phyloP scores from a whole-genome alignment of 2,888 invertebrate genomes.

The Baccha elongata region DNA sequence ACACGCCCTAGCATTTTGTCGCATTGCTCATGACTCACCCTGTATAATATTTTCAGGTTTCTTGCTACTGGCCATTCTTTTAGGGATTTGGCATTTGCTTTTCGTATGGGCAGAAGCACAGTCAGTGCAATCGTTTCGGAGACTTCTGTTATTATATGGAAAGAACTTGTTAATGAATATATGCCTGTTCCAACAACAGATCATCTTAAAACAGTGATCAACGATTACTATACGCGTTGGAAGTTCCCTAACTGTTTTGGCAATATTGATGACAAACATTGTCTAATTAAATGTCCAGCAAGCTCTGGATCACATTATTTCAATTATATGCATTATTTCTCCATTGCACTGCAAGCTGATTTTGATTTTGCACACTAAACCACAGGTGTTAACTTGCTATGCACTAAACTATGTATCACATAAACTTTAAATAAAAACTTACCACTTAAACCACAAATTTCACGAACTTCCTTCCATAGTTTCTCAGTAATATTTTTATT shows the following conservation, averaged over 20 bases:
- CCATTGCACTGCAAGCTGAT: constrained; percentile 11
- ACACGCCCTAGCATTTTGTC: too few relatives aligned
- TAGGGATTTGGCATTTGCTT: constrained; percentile 44
- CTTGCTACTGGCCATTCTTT: constrained; percentile 30
- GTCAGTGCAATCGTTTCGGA: constrained; percentile 30
- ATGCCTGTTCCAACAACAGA: constrained; percentile 34
- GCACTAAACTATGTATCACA: too few relatives aligned
- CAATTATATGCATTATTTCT: constrained; percentile 4
- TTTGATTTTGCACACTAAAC: too few relatives aligned
- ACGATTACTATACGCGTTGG: constrained; percentile 36
- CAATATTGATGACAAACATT: constrained; percentile 43
- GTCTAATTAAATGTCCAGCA: constrained; percentile 39
- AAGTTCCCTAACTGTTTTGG: constrained; percentile 51
- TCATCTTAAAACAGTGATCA: constrained; percentile 29
- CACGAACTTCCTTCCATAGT: too few relatives aligned
- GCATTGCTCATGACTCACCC: too few relatives aligned
- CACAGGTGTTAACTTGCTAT: too few relatives aligned
- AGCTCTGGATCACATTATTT: constrained; percentile 43
- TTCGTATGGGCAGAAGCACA: constrained; percentile 42
- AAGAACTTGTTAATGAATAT: constrained; percentile 32
- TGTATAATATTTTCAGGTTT: constrained; percentile 22
- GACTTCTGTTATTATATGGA: constrained; percentile 35
- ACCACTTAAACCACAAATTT: too few relatives aligned
- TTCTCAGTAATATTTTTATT: too few relatives aligned
- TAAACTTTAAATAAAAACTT: too few relatives aligned